Evolutionary conservation across 2,113 vertebrate genomes (phyloP).

Genomic region (Dasyurus viverrinus): DNA sequence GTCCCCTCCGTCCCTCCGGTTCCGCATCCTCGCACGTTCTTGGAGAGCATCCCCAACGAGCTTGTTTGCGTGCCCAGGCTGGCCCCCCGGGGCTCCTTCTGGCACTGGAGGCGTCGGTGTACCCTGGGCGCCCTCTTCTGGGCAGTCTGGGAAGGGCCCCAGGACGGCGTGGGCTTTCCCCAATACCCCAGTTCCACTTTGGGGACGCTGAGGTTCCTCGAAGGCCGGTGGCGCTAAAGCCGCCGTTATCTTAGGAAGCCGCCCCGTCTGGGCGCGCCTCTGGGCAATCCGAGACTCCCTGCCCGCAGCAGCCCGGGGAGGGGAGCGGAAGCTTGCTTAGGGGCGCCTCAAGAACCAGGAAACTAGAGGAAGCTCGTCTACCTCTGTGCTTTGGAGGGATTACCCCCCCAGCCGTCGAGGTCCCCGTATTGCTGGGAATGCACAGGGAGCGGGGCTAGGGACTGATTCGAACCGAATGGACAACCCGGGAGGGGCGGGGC

Average conservation of each 20-base stretch:
- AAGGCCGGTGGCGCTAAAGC: too few species aligned
- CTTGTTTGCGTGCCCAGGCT: not conserved
- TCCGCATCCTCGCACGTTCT: too few species aligned
- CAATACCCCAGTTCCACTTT: not conserved
- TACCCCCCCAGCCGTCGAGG: not conserved
- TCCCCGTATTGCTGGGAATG: not conserved
- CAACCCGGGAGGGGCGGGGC: not conserved
- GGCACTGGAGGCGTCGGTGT: constrained; percentile 58
- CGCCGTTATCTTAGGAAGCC: not conserved
- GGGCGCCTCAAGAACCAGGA: not conserved
- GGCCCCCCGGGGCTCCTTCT: constrained; percentile 61
- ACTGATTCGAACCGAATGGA: not conserved
- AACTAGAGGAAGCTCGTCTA: too few species aligned
- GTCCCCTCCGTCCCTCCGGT: not conserved
- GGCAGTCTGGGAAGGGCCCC: not conserved
- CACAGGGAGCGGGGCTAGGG: not conserved
- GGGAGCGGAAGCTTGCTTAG: not conserved
- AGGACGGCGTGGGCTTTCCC: too few species aligned
- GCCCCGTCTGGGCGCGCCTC: not conserved
- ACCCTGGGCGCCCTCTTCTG: not conserved
- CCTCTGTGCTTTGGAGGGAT: too few species aligned
- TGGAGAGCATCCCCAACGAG: too few species aligned
- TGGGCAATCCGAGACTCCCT: not conserved
- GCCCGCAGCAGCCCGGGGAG: not conserved
- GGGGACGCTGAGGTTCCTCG: not conserved